These are phyloP conservation scores for Chiloscyllium punctatum DNA, from an alignment of 2,797 vertebrate genomes.

Conservation along the genomic window DNA sequence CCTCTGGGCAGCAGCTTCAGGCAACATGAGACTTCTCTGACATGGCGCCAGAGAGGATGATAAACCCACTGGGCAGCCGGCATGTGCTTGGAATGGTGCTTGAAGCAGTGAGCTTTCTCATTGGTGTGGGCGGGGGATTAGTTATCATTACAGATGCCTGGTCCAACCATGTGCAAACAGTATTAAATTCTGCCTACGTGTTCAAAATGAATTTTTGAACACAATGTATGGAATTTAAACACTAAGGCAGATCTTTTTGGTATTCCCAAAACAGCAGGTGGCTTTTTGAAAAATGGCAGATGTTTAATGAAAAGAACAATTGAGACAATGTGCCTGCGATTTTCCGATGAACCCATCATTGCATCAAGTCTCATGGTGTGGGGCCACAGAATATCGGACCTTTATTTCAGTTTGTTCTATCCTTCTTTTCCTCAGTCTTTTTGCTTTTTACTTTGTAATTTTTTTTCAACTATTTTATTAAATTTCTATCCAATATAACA, in stretches of 20 bases:
- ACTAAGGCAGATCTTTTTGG: background rate
- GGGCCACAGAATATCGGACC: background rate
- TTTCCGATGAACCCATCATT: background rate
- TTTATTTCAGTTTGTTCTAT: background rate
- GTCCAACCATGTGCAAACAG: too few species aligned
- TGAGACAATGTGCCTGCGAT: background rate
- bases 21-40: too few species aligned
- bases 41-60: too few species aligned
- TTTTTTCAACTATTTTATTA: background rate
- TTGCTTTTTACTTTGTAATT: background rate
- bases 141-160: too few species aligned
- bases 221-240: background rate
- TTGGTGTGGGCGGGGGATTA: too few species aligned
- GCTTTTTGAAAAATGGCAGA: background rate
- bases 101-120: too few species aligned
- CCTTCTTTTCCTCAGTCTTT: background rate
- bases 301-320: background rate
- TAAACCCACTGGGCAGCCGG: too few species aligned
- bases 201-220: background rate
- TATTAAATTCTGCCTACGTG: background rate
- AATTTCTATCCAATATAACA: background rate
- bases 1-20: too few species aligned
- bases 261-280: background rate
- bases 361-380: background rate
- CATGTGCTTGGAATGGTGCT: too few species aligned